These are phyloP conservation scores for Anabacerthia variegaticeps DNA, from an alignment of 2,797 vertebrate species.

Conservation along the genomic window DNA sequence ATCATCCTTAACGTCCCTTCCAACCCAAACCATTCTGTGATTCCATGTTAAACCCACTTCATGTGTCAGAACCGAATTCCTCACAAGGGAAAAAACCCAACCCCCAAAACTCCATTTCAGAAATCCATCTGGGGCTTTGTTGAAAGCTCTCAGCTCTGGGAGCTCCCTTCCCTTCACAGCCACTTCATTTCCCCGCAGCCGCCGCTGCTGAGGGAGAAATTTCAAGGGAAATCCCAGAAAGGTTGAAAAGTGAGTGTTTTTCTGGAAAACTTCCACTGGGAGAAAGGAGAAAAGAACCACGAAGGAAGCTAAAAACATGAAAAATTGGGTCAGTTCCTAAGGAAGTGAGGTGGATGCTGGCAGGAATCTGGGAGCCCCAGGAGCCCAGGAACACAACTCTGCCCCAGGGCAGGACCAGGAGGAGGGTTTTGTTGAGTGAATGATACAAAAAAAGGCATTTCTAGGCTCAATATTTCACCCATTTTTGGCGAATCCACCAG, in stretches of 20 bases:
- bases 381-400: background rate
- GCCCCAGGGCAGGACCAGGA: background rate
- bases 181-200: background rate
- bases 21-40: background rate
- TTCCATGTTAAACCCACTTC: background rate
- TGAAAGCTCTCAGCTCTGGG: background rate
- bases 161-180: background rate
- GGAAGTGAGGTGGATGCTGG: background rate
- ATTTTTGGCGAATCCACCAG: background rate
- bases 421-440: background rate
- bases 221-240: background rate
- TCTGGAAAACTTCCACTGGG: background rate
- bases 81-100: fast-evolving
- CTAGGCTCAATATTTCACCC: background rate
- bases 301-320: background rate
- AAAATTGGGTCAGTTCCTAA: background rate
- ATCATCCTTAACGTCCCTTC: background rate
- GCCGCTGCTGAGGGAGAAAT: background rate
- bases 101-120: fast-evolving
- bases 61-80: background rate
- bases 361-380: background rate
- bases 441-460: background rate
- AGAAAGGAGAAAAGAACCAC: background rate
- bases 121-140: background rate
- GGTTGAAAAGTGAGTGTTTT: background rate